These are phyloP conservation scores for Tetranychus urticae DNA, from an alignment of 1,140 invertebrate species.

Conservation along the genomic window DNA sequence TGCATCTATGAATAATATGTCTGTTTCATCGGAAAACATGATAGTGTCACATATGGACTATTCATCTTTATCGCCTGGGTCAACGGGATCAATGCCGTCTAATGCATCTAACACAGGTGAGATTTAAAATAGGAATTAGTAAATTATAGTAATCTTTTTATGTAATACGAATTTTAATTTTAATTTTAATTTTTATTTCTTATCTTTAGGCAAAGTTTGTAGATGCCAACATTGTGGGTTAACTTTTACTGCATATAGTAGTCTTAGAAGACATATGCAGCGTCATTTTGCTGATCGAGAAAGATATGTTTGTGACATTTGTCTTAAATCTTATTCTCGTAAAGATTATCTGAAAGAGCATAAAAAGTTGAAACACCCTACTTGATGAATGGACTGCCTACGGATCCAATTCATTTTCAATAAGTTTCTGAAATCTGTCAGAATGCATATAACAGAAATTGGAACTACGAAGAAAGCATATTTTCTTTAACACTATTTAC, in stretches of 20 bases:
- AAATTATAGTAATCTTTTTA: neutral
- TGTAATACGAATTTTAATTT: neutral
- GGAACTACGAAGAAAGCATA: no score
- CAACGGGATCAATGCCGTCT: neutral
- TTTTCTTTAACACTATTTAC: no score
- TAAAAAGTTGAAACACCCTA: constrained; percentile 11
- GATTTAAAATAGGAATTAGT: neutral
- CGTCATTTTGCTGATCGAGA: constrained; percentile 13
- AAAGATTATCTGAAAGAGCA: constrained; percentile 16
- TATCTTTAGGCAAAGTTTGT: constrained; percentile 8
- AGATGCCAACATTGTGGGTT: constrained; percentile 10
- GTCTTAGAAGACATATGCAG: constrained; percentile 13
- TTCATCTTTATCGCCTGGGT: neutral
- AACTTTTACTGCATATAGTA: constrained; percentile 11
- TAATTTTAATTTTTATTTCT: neutral
- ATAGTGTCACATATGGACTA: neutral
- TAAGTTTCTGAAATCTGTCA: no score
- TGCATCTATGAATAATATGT: neutral
- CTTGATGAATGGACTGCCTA: neutral
- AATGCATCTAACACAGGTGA: no score
- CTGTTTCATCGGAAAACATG: neutral
- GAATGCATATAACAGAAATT: no score
- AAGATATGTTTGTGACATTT: constrained; percentile 15
- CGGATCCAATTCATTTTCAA: no score
- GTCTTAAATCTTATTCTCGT: constrained; percentile 12